Percentiles rank a stretch among this genome's conserved stretches.
Conservation (phyloP, 2,113 vertebrate species). For the Eonycteris spelaea region DNA sequence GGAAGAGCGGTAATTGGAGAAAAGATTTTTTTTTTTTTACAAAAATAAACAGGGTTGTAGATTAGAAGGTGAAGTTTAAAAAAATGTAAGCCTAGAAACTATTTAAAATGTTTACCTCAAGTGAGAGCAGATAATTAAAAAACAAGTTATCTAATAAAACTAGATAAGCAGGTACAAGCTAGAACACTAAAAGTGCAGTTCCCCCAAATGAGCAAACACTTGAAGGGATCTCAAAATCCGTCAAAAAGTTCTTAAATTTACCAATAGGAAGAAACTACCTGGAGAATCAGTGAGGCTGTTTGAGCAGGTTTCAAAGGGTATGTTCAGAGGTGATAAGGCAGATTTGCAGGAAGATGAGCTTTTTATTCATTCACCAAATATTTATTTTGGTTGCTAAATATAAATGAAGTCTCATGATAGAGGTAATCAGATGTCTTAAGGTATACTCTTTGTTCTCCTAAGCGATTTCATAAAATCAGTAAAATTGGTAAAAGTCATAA, state of each 20-base stretch:
- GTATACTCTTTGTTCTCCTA: background rate
- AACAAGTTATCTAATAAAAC: background rate
- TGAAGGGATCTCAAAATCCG: conserved; percentile 10
- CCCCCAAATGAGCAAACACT: background rate
- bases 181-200: background rate
- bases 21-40: background rate
- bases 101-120: background rate
- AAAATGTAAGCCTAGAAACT: background rate
- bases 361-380: background rate
- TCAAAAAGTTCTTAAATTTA: background rate
- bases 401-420: background rate
- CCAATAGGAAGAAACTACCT: background rate
- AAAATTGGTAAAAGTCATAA: background rate
- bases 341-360: background rate
- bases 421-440: background rate
- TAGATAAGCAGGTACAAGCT: background rate
- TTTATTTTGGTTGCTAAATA: background rate
- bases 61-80: background rate
- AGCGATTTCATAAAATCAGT: background rate
- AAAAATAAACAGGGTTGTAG: background rate
- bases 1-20: background rate
- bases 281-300: background rate
- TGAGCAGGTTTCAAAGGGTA: background rate
- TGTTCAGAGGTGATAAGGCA: background rate
- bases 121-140: background rate